A percentile compares a stretch with the other conserved stretches of the same genome.
Conservation (phyloP, 2,888 invertebrate species). For the Rhamnusium bicolor region DNA sequence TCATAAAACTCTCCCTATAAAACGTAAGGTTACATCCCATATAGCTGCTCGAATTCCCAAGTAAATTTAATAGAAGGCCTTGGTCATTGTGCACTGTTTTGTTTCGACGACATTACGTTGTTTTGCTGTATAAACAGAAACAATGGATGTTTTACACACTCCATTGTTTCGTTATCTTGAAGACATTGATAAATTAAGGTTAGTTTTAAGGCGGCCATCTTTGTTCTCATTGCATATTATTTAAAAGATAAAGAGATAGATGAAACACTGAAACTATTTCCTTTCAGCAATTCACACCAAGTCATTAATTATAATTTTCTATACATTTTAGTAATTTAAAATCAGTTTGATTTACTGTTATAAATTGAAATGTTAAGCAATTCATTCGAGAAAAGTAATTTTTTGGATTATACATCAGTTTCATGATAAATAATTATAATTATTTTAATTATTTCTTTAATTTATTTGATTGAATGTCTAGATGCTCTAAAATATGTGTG, state of each 20-base stretch:
- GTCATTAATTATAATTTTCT: constrained; percentile 52
- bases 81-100: constrained; percentile 69
- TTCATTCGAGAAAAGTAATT: background rate
- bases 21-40: constrained; percentile 59
- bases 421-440: background rate
- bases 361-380: constrained; percentile 5
- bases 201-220: constrained; percentile 71
- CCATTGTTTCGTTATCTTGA: constrained; percentile 72
- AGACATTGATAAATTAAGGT: constrained; percentile 73
- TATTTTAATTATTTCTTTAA: background rate
- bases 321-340: constrained; percentile 39
- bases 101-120: constrained; percentile 68
- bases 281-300: constrained; percentile 50
- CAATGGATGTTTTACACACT: constrained; percentile 72
- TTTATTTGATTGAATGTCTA: background rate
- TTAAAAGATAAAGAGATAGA: constrained; percentile 62
- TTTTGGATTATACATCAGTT: background rate
- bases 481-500: too few relatives aligned
- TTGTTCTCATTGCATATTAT: constrained; percentile 65
- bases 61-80: constrained; percentile 67
- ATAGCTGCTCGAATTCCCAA: constrained; percentile 61
- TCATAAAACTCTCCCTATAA: constrained; percentile 61
- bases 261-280: constrained; percentile 51
- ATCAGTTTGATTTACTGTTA: constrained; percentile 33
- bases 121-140: constrained; percentile 70